These are phyloP conservation scores for Acrocephalus scirpaceus DNA, from an alignment of 2,797 vertebrate genomes.

Conservation along the genomic window DNA sequence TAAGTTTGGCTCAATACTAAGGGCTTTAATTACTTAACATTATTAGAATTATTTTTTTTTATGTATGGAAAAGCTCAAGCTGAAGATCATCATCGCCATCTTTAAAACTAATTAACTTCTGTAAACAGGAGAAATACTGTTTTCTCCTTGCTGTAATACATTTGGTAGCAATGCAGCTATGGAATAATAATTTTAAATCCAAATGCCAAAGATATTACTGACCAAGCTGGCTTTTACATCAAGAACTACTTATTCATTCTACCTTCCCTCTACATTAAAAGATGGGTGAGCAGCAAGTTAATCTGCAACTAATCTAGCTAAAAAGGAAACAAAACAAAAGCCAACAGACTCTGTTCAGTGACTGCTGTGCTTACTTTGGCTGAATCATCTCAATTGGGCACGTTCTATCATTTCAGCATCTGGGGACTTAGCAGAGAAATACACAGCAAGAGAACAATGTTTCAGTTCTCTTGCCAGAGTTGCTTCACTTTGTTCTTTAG, in stretches of 20 bases:
- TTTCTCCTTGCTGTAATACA: neutral
- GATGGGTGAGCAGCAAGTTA: constrained; percentile 37
- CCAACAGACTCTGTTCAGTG: neutral
- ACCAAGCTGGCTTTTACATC: constrained; percentile 7
- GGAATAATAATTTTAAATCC: neutral
- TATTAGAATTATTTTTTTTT: neutral
- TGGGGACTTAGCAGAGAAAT: constrained; percentile 56
- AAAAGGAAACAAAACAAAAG: constrained; percentile 39
- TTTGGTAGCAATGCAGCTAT: neutral
- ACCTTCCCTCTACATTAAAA: constrained; percentile 4
- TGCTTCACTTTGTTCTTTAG: constrained; percentile 64
- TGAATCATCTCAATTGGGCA: constrained; percentile 36
- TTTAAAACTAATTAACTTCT: neutral
- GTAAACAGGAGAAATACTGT: neutral
- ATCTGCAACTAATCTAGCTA: constrained; percentile 54
- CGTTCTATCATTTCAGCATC: constrained; percentile 41
- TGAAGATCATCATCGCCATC: neutral
- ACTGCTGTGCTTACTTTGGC: constrained; percentile 63
- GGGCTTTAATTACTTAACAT: neutral
- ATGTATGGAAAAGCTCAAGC: neutral
- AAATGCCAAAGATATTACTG: neutral
- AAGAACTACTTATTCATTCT: neutral
- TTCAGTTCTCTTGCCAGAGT: constrained; percentile 68
- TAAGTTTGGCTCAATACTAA: neutral
- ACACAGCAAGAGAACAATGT: constrained; percentile 60